Percentiles rank a stretch among this genome's conserved stretches.
These are phyloP conservation scores for Lucilia cuprina DNA, from an alignment of 1,140 invertebrate species.

Conservation along the genomic window DNA sequence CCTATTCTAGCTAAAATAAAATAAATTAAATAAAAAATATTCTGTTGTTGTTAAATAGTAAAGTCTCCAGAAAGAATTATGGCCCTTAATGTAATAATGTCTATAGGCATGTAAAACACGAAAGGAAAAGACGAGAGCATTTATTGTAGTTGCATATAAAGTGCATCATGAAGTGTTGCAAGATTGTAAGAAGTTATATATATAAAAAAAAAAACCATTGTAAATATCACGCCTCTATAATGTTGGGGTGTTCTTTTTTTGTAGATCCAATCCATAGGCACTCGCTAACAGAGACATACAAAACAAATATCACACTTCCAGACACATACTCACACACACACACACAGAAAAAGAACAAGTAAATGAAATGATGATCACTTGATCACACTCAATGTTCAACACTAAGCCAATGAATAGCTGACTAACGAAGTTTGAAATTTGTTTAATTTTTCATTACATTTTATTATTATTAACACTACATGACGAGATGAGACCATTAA, in stretches of 20 bases:
- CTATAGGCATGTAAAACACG: no score
- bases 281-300: no score
- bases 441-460: neutral
- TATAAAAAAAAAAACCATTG: no score
- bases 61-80: neutral
- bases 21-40: no score
- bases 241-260: no score
- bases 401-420: neutral
- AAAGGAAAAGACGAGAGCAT: no score
- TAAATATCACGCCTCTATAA: no score
- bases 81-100: neutral
- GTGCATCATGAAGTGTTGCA: no score
- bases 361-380: neutral
- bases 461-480: neutral
- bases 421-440: neutral
- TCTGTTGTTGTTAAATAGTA: no score
- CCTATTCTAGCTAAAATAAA: neutral
- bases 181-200: no score
- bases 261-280: no score
- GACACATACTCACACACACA: neutral
- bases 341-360: neutral
- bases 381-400: neutral
- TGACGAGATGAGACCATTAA: neutral
- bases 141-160: no score
- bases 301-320: neutral